Percentiles rank a stretch among this genome's conserved stretches.
Conservation (phyloP, 2,888 invertebrate genomes). For the Drosophila kuntzei region DNA sequence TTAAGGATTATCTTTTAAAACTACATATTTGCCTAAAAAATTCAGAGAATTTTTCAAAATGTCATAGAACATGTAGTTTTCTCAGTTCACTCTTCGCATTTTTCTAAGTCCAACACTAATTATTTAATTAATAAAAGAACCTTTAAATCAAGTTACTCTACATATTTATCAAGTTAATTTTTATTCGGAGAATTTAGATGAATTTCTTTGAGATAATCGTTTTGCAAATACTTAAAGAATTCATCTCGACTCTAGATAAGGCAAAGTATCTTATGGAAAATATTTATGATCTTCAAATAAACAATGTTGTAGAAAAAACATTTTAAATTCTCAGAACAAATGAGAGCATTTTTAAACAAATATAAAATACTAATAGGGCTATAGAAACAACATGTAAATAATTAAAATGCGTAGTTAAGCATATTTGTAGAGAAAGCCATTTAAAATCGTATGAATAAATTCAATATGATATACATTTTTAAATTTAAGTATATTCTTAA, state of each 20-base stretch:
- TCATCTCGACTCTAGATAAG: not conserved
- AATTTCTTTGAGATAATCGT: not conserved
- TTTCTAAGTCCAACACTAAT: no score
- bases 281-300: conserved; percentile 1
- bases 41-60: no score
- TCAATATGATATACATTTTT: not conserved
- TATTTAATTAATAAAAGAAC: not conserved
- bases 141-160: not conserved
- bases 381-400: not conserved
- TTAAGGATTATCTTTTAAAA: no score
- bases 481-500: no score
- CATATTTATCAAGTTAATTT: not conserved
- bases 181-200: not conserved
- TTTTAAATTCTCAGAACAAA: not conserved
- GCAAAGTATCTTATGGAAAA: not conserved
- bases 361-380: not conserved
- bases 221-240: not conserved
- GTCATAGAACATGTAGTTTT: not conserved
- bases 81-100: not conserved
- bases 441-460: not conserved
- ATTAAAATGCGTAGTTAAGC: not conserved
- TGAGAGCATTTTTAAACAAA: not conserved
- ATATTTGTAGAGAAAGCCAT: not conserved
- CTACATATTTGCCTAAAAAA: no score
- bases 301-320: conserved; percentile 1